phyloP scores from a whole-genome alignment of 2,797 vertebrate genomes.

The Adrianichthys oophorus region DNA sequence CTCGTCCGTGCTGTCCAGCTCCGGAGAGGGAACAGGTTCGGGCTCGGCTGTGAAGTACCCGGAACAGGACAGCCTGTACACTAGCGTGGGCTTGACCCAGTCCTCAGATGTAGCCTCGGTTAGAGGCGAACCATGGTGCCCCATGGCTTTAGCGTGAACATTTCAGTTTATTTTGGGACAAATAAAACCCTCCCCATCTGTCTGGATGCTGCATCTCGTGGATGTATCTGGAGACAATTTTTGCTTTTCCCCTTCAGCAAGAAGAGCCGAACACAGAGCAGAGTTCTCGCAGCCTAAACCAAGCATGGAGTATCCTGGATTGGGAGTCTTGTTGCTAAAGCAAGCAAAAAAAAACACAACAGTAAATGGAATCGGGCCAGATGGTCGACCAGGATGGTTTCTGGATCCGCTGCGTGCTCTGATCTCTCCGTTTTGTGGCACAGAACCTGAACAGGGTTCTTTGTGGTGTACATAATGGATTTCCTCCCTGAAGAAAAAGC shows the following conservation, averaged over 20 bases:
- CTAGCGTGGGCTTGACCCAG: constrained; percentile 88
- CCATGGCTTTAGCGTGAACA: constrained; percentile 91
- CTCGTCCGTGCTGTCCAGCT: constrained; percentile 86
- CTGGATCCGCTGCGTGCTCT: constrained; percentile 60
- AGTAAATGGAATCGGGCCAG: constrained; percentile 55
- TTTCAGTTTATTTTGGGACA: constrained; percentile 45
- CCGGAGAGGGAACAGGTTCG: constrained; percentile 81
- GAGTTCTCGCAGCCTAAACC: constrained; percentile 34
- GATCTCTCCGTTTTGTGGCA: constrained; percentile 51
- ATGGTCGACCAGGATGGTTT: constrained; percentile 67
- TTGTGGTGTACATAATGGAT: constrained; percentile 68
- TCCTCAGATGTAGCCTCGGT: constrained; percentile 88
- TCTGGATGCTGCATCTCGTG: constrained; percentile 53
- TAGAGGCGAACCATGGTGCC: constrained; percentile 93
- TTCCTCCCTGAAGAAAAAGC: constrained; percentile 61
- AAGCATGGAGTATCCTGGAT: constrained; percentile 69
- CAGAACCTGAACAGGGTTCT: constrained; percentile 58
- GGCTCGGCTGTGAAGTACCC: constrained; percentile 88
- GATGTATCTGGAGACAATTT: constrained; percentile 42
- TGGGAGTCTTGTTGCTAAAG: constrained; percentile 49
- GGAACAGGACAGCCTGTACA: constrained; percentile 90
- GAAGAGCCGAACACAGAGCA: constrained; percentile 29
- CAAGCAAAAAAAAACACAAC: constrained; percentile 4
- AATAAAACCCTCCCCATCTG: constrained; percentile 39
- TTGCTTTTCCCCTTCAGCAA: constrained; percentile 41